Base-by-base conservation (phyloP, 2,797 vertebrate species). In the Anniella stebbinsi region DNA sequence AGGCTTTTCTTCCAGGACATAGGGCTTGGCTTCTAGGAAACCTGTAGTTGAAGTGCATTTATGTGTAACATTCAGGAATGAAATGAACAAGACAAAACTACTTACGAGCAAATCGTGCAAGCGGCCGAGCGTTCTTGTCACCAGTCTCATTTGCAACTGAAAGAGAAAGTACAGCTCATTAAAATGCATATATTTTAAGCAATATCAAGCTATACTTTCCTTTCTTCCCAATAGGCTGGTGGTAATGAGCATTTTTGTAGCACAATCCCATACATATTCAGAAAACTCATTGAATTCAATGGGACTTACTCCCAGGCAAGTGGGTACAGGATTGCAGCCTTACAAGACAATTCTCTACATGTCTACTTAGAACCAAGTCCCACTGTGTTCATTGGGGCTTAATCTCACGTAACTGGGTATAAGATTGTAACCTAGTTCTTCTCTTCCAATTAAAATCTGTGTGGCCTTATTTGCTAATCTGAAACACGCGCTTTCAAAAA, bases 61-160 rank as follows among this genome's bases (percentile, higher is more conserved):
- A 57, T 87, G n/a, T 87, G 86, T 85, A 72, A 51, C 3, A 54
- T 36, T 66, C 4, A 70, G n/a, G 28, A 92, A 88, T 81, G 48
- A 3, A 70, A 70, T 4, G 23, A 83, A 21, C 45, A 91, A 92
- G 84, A 38, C 17, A 57, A n/a, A 12, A 18, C 25, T 91, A 98
- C 98, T 98, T 97, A 99, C 98, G 97, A 92, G 97, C 96, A 97
- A 99, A 98, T 93, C 97, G 98, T 70, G 98, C 98, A 54, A 98
- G 97, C 0, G 98, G 98, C 93, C 96, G 97, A 89, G 94, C 96
- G 92, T 98, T 97, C 96, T 97, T 98, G 91, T 98, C 98, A 81
- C 96, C 97, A 48, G 98, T 97, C 97, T 99, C 98, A 81, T 99
- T 99, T 90, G 99, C 99, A 96, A 99, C 98, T 99, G 93, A 90